A percentile compares a stretch with the other conserved stretches of the same genome.
Evolutionary conservation across 2,888 invertebrate species (phyloP).

Genomic region (Xestia ashworthii): DNA sequence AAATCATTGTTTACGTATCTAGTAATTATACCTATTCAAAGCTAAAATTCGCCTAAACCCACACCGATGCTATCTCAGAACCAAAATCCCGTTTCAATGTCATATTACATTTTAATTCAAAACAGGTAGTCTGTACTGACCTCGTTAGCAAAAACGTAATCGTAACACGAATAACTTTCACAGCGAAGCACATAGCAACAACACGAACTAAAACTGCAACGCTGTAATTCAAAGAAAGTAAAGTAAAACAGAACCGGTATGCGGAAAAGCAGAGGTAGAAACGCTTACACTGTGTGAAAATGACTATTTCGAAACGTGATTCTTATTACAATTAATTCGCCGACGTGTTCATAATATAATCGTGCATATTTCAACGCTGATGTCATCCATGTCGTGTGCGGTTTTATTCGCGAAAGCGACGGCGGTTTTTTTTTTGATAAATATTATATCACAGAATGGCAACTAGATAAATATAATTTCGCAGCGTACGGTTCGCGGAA

Average conservation of each 20-base stretch:
- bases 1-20: background rate
- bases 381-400: constrained; percentile 72
- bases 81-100: constrained; percentile 57
- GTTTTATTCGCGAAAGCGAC: constrained; percentile 65
- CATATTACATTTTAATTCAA: constrained; percentile 53
- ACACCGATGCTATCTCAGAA: constrained; percentile 25
- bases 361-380: constrained; percentile 77
- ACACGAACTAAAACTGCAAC: constrained; percentile 52
- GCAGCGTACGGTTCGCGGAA: constrained; percentile 29
- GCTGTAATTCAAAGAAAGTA: constrained; percentile 58
- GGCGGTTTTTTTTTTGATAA: constrained; percentile 41
- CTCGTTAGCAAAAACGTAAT: constrained; percentile 60
- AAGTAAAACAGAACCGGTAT: constrained; percentile 55
- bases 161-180: constrained; percentile 53
- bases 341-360: constrained; percentile 75
- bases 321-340: constrained; percentile 70
- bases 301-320: constrained; percentile 77
- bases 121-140: constrained; percentile 58
- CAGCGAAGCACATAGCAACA: constrained; percentile 46
- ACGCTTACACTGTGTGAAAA: constrained; percentile 76
- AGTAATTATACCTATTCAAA: background rate
- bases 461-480: constrained; percentile 56
- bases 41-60: background rate
- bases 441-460: constrained; percentile 55
- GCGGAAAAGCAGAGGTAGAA: constrained; percentile 62